Conservation (phyloP, 2,113 vertebrate species). For the Sminthopsis crassicaudata region DNA sequence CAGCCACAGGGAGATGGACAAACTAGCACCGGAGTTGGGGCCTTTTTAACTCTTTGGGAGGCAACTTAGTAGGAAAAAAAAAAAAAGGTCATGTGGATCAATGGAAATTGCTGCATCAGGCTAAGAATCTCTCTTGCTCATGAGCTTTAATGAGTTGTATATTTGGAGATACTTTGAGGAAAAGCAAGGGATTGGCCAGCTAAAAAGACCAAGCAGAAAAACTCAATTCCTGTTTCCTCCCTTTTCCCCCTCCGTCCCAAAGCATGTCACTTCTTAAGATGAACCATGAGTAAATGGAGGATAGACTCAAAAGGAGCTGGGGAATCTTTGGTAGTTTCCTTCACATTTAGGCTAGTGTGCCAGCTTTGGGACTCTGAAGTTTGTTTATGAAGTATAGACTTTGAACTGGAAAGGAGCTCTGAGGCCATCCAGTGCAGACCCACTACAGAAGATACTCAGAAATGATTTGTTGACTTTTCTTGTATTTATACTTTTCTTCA, state of each 20-base stretch:
- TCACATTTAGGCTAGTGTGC: neutral
- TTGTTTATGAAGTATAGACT: neutral
- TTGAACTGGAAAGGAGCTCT: neutral
- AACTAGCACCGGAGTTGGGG: neutral
- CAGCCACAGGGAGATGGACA: slow-evolving; percentile 30
- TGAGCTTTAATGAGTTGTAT: slow-evolving; percentile 53
- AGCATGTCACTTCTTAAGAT: neutral
- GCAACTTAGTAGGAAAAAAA: slow-evolving; percentile 52
- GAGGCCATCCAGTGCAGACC: neutral
- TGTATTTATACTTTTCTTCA: neutral
- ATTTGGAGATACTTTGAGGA: slow-evolving; percentile 21
- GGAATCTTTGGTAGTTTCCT: neutral
- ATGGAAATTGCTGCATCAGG: slow-evolving; percentile 53
- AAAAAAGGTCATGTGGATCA: slow-evolving; percentile 48
- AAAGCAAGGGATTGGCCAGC: slow-evolving; percentile 27
- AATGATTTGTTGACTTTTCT: neutral
- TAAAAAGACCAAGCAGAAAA: slow-evolving; percentile 52
- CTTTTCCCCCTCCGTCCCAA: neutral
- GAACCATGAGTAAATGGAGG: neutral
- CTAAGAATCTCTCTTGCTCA: slow-evolving; percentile 44
- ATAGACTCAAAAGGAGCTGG: slow-evolving; percentile 9
- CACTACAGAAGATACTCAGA: neutral
- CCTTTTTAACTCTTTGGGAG: slow-evolving; percentile 27
- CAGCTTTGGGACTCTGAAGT: neutral
- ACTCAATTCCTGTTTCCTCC: slow-evolving; percentile 31